A percentile compares a stretch with the other conserved stretches of the same genome.
Conservation (phyloP, 2,113 vertebrate species). For the Astur gentilis region DNA sequence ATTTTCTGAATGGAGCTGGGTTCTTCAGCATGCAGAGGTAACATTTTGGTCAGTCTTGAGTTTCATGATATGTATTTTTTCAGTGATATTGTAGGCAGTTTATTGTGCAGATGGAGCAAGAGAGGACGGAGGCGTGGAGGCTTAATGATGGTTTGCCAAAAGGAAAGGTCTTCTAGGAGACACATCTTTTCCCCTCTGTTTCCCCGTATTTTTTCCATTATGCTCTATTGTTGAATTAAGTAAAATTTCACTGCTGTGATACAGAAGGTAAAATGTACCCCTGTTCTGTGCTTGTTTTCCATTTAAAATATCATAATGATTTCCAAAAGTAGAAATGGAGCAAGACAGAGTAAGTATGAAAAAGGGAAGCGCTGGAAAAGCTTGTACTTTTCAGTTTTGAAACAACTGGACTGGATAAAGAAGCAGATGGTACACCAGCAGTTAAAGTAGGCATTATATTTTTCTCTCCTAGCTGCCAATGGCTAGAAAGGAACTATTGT, state of each 20-base stretch:
- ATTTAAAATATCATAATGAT: not conserved
- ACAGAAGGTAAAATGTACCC: not conserved
- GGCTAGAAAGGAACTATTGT: not conserved
- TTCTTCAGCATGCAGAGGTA: not conserved
- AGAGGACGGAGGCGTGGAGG: not conserved
- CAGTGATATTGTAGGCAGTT: not conserved
- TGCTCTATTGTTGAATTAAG: not conserved
- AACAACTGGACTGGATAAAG: not conserved
- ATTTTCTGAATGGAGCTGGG: not conserved
- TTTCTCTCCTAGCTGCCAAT: not conserved
- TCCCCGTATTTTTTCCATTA: not conserved
- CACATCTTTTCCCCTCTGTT: fast-evolving
- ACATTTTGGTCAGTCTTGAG: not conserved
- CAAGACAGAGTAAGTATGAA: not conserved
- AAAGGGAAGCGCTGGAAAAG: not conserved
- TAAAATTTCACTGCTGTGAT: not conserved
- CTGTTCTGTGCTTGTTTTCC: not conserved
- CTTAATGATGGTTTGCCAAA: not conserved
- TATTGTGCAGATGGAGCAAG: not conserved
- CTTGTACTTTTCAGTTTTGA: not conserved
- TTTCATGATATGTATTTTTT: not conserved
- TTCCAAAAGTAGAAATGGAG: not conserved
- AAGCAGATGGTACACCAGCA: not conserved
- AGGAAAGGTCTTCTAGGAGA: not conserved
- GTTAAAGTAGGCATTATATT: not conserved